Base-by-base conservation (phyloP, 2,113 vertebrate species). In the Hippoglossus stenolepis region DNA sequence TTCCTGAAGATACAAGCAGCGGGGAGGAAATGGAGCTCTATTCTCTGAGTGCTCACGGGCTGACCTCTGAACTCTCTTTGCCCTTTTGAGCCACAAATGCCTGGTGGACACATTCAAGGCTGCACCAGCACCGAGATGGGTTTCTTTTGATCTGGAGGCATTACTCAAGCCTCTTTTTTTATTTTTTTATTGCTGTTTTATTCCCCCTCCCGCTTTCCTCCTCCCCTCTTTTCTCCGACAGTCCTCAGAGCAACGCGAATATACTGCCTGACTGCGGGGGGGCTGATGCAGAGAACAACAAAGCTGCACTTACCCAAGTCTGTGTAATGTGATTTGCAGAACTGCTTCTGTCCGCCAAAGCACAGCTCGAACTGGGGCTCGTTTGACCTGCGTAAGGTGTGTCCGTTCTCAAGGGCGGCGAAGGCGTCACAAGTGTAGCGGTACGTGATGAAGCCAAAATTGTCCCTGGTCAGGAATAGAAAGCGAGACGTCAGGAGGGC, bases 391-490 rank as follows among this genome's bases (percentile, higher is more conserved):
- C 96, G 96, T 88, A 99, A 94, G 93, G 96, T 96, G 91, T 97
- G 97, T 96, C 97, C 98, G 64, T 98, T 98, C 94, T 98, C 97
- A 92, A 99, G 96, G 95, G 97, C 98, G 94, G 97, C 96, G 40
- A 97, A 97, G 89, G 98, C 98, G 51, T 99, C 98, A 95, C 98
- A 99, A 90, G 96, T 98, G 80, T 98, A 99, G 94, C 98, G 97
- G 95, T 98, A 99, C 89, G 96, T 99, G 95, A 99, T 98, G 95
- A 99, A 99, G 95, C 97, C 98, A 89, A 98, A 98, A 94, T 95
- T 97, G 94, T 98, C 97, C 95, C 98, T 99, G 95, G 73, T 94
- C 86, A 58, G 81, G 85, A 93, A 96, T 82, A 94, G 43, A 93
- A 87, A 92, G 83, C 11, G 57, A 73, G 60, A 79, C 40, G 70